phyloP scores from a whole-genome alignment of 1,140 invertebrate species.

The Cardiocondyla obscurior region DNA sequence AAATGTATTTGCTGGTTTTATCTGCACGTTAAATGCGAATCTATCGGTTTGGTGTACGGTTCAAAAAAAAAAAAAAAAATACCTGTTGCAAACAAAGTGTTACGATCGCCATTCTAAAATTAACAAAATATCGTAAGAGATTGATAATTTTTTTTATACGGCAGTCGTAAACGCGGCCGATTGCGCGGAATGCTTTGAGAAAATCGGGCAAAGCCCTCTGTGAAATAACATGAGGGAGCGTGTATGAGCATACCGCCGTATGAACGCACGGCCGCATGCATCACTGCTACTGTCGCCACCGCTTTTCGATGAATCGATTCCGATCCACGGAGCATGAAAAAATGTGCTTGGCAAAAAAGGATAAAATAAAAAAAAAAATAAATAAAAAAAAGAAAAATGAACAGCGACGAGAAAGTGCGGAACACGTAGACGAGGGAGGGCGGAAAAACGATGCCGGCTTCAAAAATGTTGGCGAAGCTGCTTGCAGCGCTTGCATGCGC shows the following conservation, averaged over 20 bases:
- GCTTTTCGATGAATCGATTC: slow-evolving; percentile 55
- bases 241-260: slow-evolving; percentile 15
- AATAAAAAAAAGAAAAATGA: slow-evolving; percentile 33
- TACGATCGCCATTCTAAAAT: neutral
- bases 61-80: no score
- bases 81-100: neutral
- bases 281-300: neutral
- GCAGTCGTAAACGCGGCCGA: neutral
- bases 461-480: slow-evolving; percentile 49
- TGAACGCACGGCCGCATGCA: slow-evolving; percentile 42
- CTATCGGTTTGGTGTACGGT: no score
- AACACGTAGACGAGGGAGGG: neutral
- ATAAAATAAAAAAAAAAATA: slow-evolving; percentile 37
- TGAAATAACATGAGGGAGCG: slow-evolving; percentile 15
- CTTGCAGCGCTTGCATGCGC: slow-evolving; percentile 2
- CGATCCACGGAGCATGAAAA: slow-evolving; percentile 56
- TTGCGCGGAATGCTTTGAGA: slow-evolving; percentile 33
- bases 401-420: neutral
- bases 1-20: neutral
- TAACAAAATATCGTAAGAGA: neutral
- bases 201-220: slow-evolving; percentile 50
- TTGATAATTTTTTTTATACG: slow-evolving; percentile 21
- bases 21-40: neutral
- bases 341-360: slow-evolving; percentile 44
- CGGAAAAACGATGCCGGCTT: slow-evolving; percentile 32